These are phyloP conservation scores for Calameuta filiformis DNA, from an alignment of 2,888 invertebrate species.

Conservation along the genomic window DNA sequence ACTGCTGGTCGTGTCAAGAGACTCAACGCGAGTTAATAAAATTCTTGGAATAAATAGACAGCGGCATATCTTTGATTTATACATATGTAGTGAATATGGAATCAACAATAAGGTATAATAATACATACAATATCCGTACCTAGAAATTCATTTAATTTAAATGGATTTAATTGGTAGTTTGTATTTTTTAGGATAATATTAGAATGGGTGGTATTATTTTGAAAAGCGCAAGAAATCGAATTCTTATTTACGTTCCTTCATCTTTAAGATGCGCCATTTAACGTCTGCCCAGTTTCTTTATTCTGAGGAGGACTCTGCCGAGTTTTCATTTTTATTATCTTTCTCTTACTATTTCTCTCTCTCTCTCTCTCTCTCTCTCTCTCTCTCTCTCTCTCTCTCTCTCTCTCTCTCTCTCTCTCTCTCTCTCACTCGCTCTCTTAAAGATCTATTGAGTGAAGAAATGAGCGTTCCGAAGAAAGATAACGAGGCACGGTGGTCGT, in stretches of 20 bases:
- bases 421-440: neutral
- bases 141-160: neutral
- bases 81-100: too few species aligned
- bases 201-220: neutral
- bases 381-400: neutral
- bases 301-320: neutral
- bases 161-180: neutral
- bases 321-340: neutral
- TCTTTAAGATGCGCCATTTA: neutral
- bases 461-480: neutral
- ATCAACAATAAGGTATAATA: neutral
- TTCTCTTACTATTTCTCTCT: constrained; percentile 17
- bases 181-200: neutral
- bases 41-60: too few species aligned
- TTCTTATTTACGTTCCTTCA: neutral
- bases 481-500: neutral
- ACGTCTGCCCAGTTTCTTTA: neutral
- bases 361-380: neutral
- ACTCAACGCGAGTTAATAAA: too few species aligned
- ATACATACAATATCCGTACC: neutral
- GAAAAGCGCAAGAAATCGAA: neutral
- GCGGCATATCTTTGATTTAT: too few species aligned
- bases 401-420: neutral
- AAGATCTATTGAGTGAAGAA: neutral
- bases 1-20: too few species aligned